Evolutionary conservation across 2,113 vertebrate species (phyloP).

Genomic region (Enhydra lutris): DNA sequence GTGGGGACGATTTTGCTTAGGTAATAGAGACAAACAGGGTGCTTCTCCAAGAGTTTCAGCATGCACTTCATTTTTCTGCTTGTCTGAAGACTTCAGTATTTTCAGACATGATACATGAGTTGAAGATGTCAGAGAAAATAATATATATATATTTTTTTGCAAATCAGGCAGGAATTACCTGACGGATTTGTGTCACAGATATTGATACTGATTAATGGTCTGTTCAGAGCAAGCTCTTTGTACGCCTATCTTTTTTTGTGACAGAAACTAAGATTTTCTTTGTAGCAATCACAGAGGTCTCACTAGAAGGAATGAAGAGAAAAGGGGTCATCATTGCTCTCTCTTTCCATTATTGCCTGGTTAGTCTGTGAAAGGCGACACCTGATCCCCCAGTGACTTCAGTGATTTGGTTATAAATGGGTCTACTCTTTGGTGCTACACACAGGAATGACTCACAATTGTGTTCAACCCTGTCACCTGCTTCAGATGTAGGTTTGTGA

Average conservation of each 20-base stretch:
- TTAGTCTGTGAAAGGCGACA: not conserved
- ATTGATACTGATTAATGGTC: not conserved
- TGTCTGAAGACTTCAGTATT: constrained; percentile 39
- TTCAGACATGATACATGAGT: not conserved
- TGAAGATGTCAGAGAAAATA: constrained; percentile 21
- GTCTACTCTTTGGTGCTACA: not conserved
- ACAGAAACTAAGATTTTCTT: not conserved
- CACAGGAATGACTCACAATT: not conserved
- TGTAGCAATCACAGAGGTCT: not conserved
- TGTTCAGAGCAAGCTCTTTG: not conserved
- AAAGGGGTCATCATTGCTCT: not conserved
- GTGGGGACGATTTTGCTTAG: not conserved
- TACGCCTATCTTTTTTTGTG: not conserved
- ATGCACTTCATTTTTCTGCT: not conserved
- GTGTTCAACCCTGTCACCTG: not conserved
- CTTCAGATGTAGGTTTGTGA: not conserved
- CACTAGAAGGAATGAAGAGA: not conserved
- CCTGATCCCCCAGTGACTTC: not conserved
- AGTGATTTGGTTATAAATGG: constrained; percentile 40
- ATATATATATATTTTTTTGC: not conserved
- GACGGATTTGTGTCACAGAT: not conserved
- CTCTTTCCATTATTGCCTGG: not conserved
- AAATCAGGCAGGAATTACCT: not conserved
- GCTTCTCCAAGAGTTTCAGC: not conserved
- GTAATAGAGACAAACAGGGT: not conserved